Percentiles rank a stretch among this genome's conserved stretches.
Evolutionary conservation across 2,797 vertebrate genomes (phyloP).

Genomic region (Natrix natrix): DNA sequence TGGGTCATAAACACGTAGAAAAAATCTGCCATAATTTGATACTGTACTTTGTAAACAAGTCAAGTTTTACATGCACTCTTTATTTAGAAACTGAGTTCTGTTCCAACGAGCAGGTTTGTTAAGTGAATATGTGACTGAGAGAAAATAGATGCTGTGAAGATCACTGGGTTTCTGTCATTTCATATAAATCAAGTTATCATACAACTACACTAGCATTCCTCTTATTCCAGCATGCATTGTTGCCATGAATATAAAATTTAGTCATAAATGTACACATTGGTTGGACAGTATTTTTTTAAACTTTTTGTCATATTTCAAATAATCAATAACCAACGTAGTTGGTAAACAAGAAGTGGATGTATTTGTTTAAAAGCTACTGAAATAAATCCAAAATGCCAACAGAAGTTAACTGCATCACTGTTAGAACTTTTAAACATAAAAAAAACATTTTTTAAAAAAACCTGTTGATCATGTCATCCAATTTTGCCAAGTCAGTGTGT

Average conservation of each 20-base stretch:
- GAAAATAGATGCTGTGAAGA: background rate
- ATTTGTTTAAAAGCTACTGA: background rate
- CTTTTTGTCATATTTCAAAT: background rate
- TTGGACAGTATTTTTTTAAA: background rate
- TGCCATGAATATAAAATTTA: background rate
- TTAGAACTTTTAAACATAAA: background rate
- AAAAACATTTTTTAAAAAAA: slow-evolving; percentile 55
- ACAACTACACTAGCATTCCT: background rate
- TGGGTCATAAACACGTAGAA: background rate
- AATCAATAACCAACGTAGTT: background rate
- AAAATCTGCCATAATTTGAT: background rate
- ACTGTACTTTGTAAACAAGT: background rate
- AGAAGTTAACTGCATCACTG: background rate
- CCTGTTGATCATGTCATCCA: slow-evolving; percentile 99
- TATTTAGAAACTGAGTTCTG: background rate
- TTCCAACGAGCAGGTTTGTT: background rate
- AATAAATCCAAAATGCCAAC: background rate
- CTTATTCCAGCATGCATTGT: background rate
- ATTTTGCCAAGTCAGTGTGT: slow-evolving; percentile 97
- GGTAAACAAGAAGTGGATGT: background rate
- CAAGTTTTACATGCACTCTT: background rate
- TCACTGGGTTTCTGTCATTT: background rate
- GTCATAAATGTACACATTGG: background rate
- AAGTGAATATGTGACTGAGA: background rate
- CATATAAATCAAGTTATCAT: background rate